Conservation (phyloP, 2,113 vertebrate genomes). For the Prunella himalayana region DNA sequence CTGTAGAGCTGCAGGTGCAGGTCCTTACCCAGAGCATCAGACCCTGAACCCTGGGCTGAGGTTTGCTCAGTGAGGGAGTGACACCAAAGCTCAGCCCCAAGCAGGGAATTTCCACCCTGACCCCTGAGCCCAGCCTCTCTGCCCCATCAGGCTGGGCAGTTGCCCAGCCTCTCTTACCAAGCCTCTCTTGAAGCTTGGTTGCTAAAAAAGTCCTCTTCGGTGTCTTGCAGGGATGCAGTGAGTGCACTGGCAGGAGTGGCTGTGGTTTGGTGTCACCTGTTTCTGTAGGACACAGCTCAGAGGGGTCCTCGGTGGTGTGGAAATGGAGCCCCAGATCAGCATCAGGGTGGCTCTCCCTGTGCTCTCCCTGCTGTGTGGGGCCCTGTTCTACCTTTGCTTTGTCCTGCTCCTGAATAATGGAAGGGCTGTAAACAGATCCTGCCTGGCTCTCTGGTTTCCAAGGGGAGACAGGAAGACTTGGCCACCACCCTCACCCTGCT, state of each 20-base stretch:
- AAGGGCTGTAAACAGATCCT: neutral
- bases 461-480: neutral
- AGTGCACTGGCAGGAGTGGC: neutral
- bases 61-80: neutral
- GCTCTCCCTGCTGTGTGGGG: neutral
- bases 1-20: neutral
- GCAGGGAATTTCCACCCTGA: neutral
- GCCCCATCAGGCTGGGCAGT: no score
- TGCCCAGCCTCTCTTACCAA: no score
- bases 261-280: neutral
- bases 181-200: neutral
- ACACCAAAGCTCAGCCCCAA: neutral
- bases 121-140: neutral
- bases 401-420: slow-evolving; percentile 24
- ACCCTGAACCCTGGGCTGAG: accelerated
- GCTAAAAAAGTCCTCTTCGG: neutral
- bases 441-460: neutral
- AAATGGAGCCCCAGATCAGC: neutral
- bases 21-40: neutral
- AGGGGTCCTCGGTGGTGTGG: neutral
- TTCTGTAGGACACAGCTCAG: accelerated
- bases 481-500: neutral
- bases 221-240: neutral
- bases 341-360: accelerated
- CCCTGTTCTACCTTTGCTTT: neutral